Evolutionary conservation across 1,140 invertebrate genomes (phyloP).

Genomic region (Sminthurides bifidus): DNA sequence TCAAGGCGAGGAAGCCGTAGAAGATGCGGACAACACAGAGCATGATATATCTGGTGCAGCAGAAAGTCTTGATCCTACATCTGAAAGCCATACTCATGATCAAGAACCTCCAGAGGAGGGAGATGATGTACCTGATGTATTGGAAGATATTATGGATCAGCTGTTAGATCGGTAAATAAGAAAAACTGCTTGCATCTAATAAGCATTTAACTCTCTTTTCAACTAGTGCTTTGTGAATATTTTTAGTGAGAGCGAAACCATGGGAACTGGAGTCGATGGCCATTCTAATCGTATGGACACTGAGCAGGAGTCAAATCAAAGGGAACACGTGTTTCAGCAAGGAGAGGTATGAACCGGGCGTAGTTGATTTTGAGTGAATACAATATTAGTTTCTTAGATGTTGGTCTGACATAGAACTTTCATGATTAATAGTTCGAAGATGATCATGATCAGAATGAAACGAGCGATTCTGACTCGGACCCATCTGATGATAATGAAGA

Average conservation of each 20-base stretch:
- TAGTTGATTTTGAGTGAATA: not conserved
- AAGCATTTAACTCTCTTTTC: not conserved
- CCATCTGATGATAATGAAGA: slow-evolving; percentile 38
- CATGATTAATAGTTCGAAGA: slow-evolving; percentile 20
- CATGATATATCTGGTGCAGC: slow-evolving; percentile 50
- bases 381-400: not conserved
- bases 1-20: slow-evolving; percentile 52
- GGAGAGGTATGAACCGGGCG: slow-evolving; percentile 5
- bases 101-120: slow-evolving; percentile 39
- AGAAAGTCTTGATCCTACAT: slow-evolving; percentile 46
- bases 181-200: not conserved
- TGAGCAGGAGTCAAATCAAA: slow-evolving; percentile 16
- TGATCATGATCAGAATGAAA: slow-evolving; percentile 34
- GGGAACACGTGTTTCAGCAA: slow-evolving; percentile 13
- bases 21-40: slow-evolving; percentile 53
- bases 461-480: slow-evolving; percentile 36
- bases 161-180: slow-evolving; percentile 45
- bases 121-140: slow-evolving; percentile 36
- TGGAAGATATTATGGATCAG: slow-evolving; percentile 59
- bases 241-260: slow-evolving; percentile 27
- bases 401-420: not conserved
- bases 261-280: not conserved
- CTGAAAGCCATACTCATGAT: slow-evolving; percentile 40
- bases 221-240: slow-evolving; percentile 1
- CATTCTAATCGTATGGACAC: slow-evolving; percentile 26